Evolutionary conservation across 2,888 invertebrate genomes (phyloP), one percentile per base, ranked within the genome.

Genomic region (Ommatoiulus sabulosus): DNA sequence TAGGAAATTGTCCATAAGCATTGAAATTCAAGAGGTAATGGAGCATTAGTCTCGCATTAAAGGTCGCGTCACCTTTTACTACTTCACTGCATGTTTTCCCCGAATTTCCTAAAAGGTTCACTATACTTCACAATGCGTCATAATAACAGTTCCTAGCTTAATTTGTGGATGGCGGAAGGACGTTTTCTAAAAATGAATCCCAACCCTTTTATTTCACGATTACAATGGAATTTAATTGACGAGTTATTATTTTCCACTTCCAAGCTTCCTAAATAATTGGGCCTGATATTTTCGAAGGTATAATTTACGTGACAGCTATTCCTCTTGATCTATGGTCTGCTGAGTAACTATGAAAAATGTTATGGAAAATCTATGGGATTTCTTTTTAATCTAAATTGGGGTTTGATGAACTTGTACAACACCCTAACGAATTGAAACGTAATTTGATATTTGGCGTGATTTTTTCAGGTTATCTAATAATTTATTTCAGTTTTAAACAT

Each of bases 161-260:
- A 12, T 12, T 52, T 12, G 52, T 1, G 17, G 52, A 24, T 10
- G 24, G 72, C 24, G 72, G 20, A 20, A 4, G 72, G 72, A 72
- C 20, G n/a, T 4, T 63, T 63, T 7, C 63, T 63, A 7, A 20
- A 63, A n/a, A n/a, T 52, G 7, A 20, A 20, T 7, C 63, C 20
- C 63, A 63, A 63, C 63, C n/a, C 63, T 63, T 63, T 63, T 63
- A 63, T 63, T 63, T 63, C 20, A 72, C 20, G 10, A 72, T 20
- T 20, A 20, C 63, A 24, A 20, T 72, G 24, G 20, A 63, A 72
- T 72, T 20, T 72, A 20, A 63, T 24, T 72, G 72, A 24, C 10
- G 72, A 72, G 72, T 72, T 8, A 72, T 24, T 72, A 20, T 20
- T 72, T 72, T 72, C 72, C 72, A 72, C 72, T 72, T 72, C 72